Conservation (phyloP, 2,113 vertebrate genomes). For the Cyprinus carpio region DNA sequence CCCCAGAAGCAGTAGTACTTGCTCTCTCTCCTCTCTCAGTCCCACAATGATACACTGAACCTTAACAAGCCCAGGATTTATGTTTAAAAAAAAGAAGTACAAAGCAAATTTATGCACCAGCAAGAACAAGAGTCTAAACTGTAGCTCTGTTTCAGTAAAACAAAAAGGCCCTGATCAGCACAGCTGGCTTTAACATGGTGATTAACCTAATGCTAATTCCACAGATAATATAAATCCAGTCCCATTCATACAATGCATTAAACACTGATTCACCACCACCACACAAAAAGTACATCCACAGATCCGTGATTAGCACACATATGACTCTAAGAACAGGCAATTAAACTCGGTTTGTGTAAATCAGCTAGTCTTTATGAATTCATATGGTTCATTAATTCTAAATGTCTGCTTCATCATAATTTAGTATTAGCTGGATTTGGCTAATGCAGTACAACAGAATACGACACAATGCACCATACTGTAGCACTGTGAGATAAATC, state of each 20-base stretch:
- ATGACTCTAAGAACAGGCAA: conserved; percentile 16
- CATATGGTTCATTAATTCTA: conserved; percentile 14
- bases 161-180: conserved; percentile 23
- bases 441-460: conserved; percentile 4
- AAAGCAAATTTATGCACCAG: conserved; percentile 2
- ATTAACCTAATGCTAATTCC: conserved; percentile 22
- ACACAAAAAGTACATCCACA: conserved; percentile 8
- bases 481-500: conserved; percentile 24
- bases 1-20: neutral
- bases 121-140: conserved; percentile 7
- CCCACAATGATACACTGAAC: conserved; percentile 2
- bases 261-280: conserved; percentile 9
- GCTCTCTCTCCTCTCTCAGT: neutral
- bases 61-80: neutral
- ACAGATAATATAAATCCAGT: conserved; percentile 17
- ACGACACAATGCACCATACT: neutral
- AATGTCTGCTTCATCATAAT: conserved; percentile 3
- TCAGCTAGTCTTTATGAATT: conserved; percentile 11
- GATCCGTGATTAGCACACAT: conserved; percentile 19
- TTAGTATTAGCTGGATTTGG: conserved; percentile 6
- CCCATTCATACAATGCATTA: conserved; percentile 12
- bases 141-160: neutral
- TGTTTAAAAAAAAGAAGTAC: neutral
- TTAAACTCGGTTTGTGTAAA: conserved; percentile 20
- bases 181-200: conserved; percentile 8